Evolutionary conservation across 2,113 vertebrate genomes (phyloP).

Genomic region (Podocnemis expansa): DNA sequence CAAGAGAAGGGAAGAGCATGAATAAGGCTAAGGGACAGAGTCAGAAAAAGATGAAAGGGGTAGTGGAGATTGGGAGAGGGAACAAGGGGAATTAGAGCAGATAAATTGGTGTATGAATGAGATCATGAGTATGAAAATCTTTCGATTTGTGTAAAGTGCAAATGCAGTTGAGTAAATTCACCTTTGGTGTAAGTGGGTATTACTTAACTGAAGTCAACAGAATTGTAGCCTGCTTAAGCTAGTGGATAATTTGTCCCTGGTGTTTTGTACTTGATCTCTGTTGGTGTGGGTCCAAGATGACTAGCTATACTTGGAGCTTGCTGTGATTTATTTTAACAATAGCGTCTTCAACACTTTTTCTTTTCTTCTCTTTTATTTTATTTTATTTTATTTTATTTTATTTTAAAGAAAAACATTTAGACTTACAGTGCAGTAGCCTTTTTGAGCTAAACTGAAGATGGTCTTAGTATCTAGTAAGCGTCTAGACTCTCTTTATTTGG

Average conservation of each 20-base stretch:
- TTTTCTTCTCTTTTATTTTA: no score
- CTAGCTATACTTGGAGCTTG: fast-evolving
- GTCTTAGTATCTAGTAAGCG: background rate
- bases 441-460: background rate
- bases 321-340: background rate
- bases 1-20: fast-evolving
- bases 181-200: background rate
- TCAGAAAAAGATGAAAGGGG: background rate
- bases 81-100: background rate
- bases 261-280: background rate
- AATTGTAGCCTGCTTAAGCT: background rate
- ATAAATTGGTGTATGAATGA: background rate
- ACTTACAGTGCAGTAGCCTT: background rate
- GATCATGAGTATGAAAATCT: background rate
- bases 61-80: background rate
- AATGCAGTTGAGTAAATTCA: background rate
- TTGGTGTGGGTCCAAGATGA: background rate
- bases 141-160: background rate
- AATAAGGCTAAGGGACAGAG: background rate
- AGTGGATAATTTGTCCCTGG: fast-evolving
- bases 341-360: no score
- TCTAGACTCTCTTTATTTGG: background rate
- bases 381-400: no score
- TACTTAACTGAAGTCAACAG: background rate
- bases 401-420: background rate